A percentile compares a stretch with the other conserved stretches of the same genome.
Conservation (phyloP, 1,140 invertebrate species). For the Scaptomyza hsui region DNA sequence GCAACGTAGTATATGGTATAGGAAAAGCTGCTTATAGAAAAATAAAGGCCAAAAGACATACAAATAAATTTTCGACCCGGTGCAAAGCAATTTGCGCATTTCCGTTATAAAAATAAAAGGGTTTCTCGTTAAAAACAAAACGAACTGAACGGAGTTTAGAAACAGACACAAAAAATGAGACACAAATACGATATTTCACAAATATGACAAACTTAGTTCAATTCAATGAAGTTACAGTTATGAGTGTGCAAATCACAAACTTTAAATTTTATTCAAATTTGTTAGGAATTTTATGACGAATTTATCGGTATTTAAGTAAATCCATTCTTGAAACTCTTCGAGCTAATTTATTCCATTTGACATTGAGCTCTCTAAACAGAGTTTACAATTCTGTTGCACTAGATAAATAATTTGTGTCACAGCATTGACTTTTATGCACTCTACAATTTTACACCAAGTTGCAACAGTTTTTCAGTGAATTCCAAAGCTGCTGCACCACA, state of each 20-base stretch:
- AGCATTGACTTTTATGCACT: conserved; percentile 7
- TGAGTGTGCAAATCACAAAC: too few relatives aligned
- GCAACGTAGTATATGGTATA: too few relatives aligned
- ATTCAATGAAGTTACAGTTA: conserved; percentile 61
- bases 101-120: conserved; percentile 78
- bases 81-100: conserved; percentile 81
- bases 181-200: conserved; percentile 67
- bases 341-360: not conserved
- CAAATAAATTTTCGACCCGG: conserved; percentile 72
- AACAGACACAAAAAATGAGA: not conserved
- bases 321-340: too few relatives aligned
- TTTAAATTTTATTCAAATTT: too few relatives aligned
- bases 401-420: not conserved
- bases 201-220: conserved; percentile 68
- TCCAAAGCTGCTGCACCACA: not conserved
- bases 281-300: too few relatives aligned
- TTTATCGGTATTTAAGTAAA: too few relatives aligned
- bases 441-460: conserved; percentile 1
- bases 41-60: conserved; percentile 68
- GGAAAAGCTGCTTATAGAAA: conserved; percentile 77
- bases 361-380: too few relatives aligned
- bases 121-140: conserved; percentile 79
- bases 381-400: too few relatives aligned
- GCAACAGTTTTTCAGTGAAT: not conserved
- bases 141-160: conserved; percentile 34